Conservation (phyloP, 2,113 vertebrate genomes). For the Melanotaenia duboulayi region DNA sequence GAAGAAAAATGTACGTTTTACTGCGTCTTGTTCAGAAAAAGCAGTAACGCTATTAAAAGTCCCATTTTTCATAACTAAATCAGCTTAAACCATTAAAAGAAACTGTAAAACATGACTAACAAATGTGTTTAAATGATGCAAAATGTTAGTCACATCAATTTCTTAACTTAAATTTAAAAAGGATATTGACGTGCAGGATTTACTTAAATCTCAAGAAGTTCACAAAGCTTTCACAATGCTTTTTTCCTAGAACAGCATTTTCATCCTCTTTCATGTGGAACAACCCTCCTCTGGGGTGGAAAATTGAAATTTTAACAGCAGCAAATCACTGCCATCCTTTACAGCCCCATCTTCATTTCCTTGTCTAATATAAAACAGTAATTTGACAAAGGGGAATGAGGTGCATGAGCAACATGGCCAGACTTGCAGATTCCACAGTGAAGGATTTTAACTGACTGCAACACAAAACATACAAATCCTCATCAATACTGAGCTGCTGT, state of each 20-base stretch:
- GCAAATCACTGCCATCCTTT: constrained; percentile 58
- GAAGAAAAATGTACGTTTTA: background rate
- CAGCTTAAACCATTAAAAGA: background rate
- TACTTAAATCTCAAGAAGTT: constrained; percentile 49
- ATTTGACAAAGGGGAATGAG: constrained; percentile 46
- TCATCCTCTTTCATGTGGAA: constrained; percentile 67
- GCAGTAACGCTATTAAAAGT: background rate
- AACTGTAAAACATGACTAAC: background rate
- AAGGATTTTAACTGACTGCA: constrained; percentile 36
- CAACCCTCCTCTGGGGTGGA: constrained; percentile 70
- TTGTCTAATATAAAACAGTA: constrained; percentile 27
- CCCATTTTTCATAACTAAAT: background rate
- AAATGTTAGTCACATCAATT: background rate
- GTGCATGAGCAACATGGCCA: constrained; percentile 37
- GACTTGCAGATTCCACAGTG: constrained; percentile 29
- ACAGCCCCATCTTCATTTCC: background rate
- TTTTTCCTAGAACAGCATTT: constrained; percentile 60
- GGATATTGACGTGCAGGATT: constrained; percentile 34
- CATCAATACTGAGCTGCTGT: constrained; percentile 23
- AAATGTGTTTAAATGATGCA: constrained; percentile 1
- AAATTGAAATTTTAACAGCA: constrained; percentile 77
- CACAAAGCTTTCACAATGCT: constrained; percentile 31
- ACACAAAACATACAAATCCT: constrained; percentile 37
- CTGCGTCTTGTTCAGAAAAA: background rate
- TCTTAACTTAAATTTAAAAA: constrained; percentile 36